These are phyloP conservation scores for Alitta virens DNA, from an alignment of 2,888 invertebrate species.

Conservation along the genomic window DNA sequence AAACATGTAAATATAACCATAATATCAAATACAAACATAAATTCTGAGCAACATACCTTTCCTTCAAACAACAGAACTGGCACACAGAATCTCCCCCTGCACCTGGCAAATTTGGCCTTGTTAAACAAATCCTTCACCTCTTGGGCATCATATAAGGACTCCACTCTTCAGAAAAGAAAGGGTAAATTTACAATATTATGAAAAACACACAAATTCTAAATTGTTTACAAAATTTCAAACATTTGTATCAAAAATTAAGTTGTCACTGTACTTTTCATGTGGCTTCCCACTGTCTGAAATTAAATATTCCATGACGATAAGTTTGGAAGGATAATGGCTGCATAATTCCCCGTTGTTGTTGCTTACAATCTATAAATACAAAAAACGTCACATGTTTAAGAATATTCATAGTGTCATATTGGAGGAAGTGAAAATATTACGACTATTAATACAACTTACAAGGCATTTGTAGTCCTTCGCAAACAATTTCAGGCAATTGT, in stretches of 20 bases:
- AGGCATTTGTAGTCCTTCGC: conserved; percentile 67
- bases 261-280: conserved; percentile 7
- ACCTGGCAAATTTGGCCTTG: conserved; percentile 71
- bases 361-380: conserved; percentile 61
- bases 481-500: conserved; percentile 67
- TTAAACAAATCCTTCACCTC: conserved; percentile 66
- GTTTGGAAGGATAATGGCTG: conserved; percentile 70
- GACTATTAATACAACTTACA: too few relatives aligned
- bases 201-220: neutral
- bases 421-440: too few relatives aligned
- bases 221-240: neutral
- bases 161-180: conserved; percentile 26
- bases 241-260: too few relatives aligned
- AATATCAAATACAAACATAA: too few relatives aligned
- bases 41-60: conserved; percentile 59
- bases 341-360: conserved; percentile 70
- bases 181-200: neutral
- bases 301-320: conserved; percentile 62
- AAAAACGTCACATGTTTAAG: too few relatives aligned
- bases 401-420: too few relatives aligned
- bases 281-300: neutral
- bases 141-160: conserved; percentile 40
- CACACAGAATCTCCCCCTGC: conserved; percentile 73
- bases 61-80: conserved; percentile 76
- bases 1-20: too few relatives aligned